A percentile compares a stretch with the other conserved stretches of the same genome.
Evolutionary conservation across 2,797 vertebrate species (phyloP).

Genomic region (Kryptolebias ocellatus): DNA sequence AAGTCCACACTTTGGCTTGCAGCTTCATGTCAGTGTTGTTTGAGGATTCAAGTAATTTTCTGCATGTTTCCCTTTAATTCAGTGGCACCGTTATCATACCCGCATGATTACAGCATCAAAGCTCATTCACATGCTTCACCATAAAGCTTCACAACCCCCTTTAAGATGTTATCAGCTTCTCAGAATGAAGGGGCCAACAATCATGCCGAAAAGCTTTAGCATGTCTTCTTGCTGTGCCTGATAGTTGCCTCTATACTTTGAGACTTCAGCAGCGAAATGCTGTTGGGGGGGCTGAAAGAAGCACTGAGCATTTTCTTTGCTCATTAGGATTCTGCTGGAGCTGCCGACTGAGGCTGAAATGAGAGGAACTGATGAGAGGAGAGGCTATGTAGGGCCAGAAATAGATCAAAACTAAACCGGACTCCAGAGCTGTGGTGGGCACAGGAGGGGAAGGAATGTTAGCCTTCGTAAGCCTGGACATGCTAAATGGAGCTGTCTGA

Average conservation of each 20-base stretch:
- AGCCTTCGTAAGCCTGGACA: conserved; percentile 50
- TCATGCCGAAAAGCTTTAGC: conserved; percentile 21
- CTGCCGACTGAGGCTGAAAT: conserved; percentile 49
- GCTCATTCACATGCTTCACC: conserved; percentile 31
- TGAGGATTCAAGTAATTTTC: conserved; percentile 62
- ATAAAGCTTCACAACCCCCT: conserved; percentile 12
- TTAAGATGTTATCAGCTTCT: conserved; percentile 44
- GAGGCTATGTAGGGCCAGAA: conserved; percentile 60
- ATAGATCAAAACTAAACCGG: conserved; percentile 72
- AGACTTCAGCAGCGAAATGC: conserved; percentile 13
- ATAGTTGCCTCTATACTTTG: conserved; percentile 13
- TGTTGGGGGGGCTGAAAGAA: conserved; percentile 12
- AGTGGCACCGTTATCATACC: conserved; percentile 47
- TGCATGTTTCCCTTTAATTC: conserved; percentile 50
- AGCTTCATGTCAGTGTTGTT: conserved; percentile 30
- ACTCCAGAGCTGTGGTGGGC: conserved; percentile 53
- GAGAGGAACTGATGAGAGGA: conserved; percentile 67
- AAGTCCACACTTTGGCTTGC: too few relatives aligned
- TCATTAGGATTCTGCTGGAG: conserved; percentile 67
- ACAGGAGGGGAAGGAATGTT: conserved; percentile 48
- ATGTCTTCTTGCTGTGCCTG: conserved; percentile 11
- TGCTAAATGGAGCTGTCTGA: conserved; percentile 65
- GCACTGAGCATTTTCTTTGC: conserved; percentile 35
- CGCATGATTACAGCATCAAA: conserved; percentile 60
- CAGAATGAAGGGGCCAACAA: conserved; percentile 19